A percentile compares a stretch with the other conserved stretches of the same genome.
phyloP scores from a whole-genome alignment of 2,888 invertebrate species.

The Cheilosia variabilis region DNA sequence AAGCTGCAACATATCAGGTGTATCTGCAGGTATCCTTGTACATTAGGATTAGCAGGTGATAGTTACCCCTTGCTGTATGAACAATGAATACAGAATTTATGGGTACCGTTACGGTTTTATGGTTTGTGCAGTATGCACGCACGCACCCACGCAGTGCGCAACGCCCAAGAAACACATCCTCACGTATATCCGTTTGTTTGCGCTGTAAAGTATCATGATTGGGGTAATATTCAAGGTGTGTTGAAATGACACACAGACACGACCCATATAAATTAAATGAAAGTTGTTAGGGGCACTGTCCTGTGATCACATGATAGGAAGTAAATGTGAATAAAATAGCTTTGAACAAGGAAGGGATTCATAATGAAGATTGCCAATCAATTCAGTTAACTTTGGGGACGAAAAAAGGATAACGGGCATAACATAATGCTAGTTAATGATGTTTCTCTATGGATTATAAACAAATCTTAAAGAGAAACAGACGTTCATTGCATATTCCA shows the following conservation, averaged over 20 bases:
- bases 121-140: constrained; percentile 16
- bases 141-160: constrained; percentile 44
- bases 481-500: too few relatives aligned
- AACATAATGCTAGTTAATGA: too few relatives aligned
- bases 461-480: too few relatives aligned
- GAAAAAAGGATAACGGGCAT: background rate
- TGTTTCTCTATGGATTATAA: too few relatives aligned
- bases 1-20: constrained; percentile 55
- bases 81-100: constrained; percentile 27
- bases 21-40: constrained; percentile 14
- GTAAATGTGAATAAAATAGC: background rate
- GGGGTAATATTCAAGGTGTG: constrained; percentile 60
- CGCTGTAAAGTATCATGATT: background rate
- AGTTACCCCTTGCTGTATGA: constrained; percentile 14
- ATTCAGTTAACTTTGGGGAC: too few relatives aligned
- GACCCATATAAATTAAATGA: constrained; percentile 45
- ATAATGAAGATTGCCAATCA: constrained; percentile 22
- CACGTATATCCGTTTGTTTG: constrained; percentile 6
- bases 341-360: constrained; percentile 2
- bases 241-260: constrained; percentile 16
- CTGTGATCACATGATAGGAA: constrained; percentile 1
- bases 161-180: constrained; percentile 12
- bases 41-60: background rate
- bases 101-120: constrained; percentile 28
- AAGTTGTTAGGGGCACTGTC: constrained; percentile 3